Base-by-base conservation (phyloP, 1,140 invertebrate species). In the Drosophila pachea region DNA sequence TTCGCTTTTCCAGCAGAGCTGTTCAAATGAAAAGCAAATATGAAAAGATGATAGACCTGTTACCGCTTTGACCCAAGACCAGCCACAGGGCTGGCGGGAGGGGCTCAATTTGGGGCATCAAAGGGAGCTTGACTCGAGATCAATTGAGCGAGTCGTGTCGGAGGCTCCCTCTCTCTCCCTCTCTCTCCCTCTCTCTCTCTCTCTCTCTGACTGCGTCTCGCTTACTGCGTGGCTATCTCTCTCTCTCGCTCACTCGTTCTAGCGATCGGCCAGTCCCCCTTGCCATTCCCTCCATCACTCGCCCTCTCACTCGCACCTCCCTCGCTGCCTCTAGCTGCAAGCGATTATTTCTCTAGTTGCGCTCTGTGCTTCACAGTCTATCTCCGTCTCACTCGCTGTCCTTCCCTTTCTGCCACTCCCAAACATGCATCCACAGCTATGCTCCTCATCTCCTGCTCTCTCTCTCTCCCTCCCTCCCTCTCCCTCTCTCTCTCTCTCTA, bases 11-110 rank as follows among this genome's bases (percentile, higher is more conserved):
- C 63, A 66, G 16, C 29, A 16, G 35, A 7, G 47, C 33, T 49
- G 12, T 33, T 32, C 33, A 48, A 29, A 68, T 63, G 29, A 64
- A 65, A 58, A 52, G 47, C 45, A 69, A 65, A 50, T 64, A 55
- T 31, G 16, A 22, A 47, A 48, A 16, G 35, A n/a, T 50, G 9
- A 40, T 43, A 36, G 35, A 49, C 14, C 16, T 55, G 36, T 9
- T 54, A 38, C 9, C 12, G 32, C 4, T 32, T 9, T 9, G 7
- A 12, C 32, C 22, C 22, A 22, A 22, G 22, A 22, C 22, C 22
- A 22, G 22, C 22, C 22, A 22, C 22, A 3, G 22, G 22, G 22
- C 22, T 1, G 22, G 22, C 22, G 22, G 22, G 22, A 22, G 22
- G 22, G 3, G 22, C 1, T 22, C 22, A 22, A 22, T 22, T 22